Percentiles rank a stretch among this genome's conserved stretches.
phyloP scores from a whole-genome alignment of 2,888 invertebrate genomes.

The Chaetogeoica ovagalla region DNA sequence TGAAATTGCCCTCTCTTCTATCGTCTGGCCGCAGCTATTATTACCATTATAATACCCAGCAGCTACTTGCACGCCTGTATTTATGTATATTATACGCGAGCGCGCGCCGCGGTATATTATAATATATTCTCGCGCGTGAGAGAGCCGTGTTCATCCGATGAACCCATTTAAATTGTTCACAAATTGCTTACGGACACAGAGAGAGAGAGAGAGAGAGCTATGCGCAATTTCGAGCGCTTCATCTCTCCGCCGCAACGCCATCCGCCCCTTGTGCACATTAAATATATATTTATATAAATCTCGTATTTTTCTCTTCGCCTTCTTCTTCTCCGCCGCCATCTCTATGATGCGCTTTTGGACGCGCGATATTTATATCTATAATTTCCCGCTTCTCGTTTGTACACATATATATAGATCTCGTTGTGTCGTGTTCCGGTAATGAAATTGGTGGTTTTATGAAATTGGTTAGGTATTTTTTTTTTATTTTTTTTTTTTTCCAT shows the following conservation, averaged over 20 bases:
- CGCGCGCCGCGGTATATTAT: neutral
- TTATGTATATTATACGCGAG: conserved; percentile 7
- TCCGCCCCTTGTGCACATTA: neutral
- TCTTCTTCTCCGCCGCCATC: neutral
- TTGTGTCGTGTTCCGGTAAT: conserved; percentile 20
- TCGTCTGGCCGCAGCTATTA: conserved; percentile 31
- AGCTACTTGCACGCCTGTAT: conserved; percentile 35
- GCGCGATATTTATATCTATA: neutral
- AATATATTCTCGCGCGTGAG: conserved; percentile 15
- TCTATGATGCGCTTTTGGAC: neutral
- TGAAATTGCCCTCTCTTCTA: conserved; percentile 37
- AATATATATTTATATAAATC: neutral
- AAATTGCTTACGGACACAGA: conserved; percentile 37
- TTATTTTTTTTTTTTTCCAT: neutral
- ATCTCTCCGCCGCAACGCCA: neutral
- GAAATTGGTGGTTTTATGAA: conserved; percentile 37
- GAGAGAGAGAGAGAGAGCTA: too few species aligned
- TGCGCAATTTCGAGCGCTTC: conserved; percentile 37
- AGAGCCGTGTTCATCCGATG: conserved; percentile 34
- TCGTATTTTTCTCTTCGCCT: conserved; percentile 4
- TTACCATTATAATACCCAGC: conserved; percentile 39
- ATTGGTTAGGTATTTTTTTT: conserved; percentile 15
- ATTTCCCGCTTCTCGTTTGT: neutral
- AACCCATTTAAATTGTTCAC: conserved; percentile 46
- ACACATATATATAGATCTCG: neutral